phyloP scores from a whole-genome alignment of 64 coral and sea anemone genomes.

The Exaiptasia diaphana region DNA sequence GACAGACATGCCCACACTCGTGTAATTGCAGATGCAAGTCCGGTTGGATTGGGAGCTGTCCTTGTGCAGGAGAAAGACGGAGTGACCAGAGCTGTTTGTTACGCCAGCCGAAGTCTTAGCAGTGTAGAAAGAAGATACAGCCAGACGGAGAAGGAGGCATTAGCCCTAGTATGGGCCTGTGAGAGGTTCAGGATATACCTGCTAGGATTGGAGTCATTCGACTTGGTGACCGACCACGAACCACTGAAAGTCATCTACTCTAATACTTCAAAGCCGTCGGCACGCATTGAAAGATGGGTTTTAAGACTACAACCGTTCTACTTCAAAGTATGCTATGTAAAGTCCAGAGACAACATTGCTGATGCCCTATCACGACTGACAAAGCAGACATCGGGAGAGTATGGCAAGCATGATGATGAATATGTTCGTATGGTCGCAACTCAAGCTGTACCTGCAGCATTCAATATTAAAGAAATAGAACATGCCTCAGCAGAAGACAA shows the following conservation, averaged over 20 bases:
- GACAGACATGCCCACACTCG: not conserved
- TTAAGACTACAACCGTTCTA: not conserved
- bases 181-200: conserved; percentile 4
- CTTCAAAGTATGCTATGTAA: not conserved
- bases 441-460: not conserved
- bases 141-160: conserved; percentile 17
- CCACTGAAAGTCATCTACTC: conserved; percentile 7
- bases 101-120: not conserved
- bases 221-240: not conserved
- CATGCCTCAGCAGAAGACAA: not conserved
- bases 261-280: not conserved
- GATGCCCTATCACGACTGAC: not conserved
- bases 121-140: not conserved
- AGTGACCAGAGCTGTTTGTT: not conserved
- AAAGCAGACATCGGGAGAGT: not conserved
- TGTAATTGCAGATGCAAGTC: not conserved
- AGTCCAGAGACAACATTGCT: not conserved
- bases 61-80: not conserved
- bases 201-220: not conserved
- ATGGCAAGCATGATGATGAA: not conserved
- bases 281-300: not conserved
- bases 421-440: not conserved
- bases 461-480: not conserved
- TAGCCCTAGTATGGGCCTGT: not conserved
- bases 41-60: not conserved